Percentiles rank a stretch among this genome's conserved stretches.
phyloP scores from a whole-genome alignment of 1,140 invertebrate species.

The Gryllus bimaculatus region DNA sequence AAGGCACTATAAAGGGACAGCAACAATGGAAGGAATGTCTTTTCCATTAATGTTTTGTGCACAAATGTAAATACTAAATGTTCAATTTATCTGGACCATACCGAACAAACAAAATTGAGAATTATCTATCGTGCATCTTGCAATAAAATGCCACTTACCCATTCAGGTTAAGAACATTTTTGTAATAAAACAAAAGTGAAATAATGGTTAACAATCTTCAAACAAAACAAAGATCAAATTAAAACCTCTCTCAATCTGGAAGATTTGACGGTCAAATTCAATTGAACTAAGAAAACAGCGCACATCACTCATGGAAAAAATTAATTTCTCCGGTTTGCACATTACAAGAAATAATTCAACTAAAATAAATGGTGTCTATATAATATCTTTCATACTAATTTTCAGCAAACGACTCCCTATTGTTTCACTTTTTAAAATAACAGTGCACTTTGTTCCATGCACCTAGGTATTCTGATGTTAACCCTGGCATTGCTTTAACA shows the following conservation, averaged over 20 bases:
- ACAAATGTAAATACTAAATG: background rate
- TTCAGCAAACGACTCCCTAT: background rate
- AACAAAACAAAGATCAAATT: no score
- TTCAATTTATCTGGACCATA: background rate
- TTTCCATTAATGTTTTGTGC: conserved; percentile 1
- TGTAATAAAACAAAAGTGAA: no score
- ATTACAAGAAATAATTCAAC: background rate
- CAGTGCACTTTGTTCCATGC: background rate
- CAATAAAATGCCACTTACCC: background rate
- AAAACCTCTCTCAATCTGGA: no score
- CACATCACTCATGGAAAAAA: background rate
- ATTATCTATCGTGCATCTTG: background rate
- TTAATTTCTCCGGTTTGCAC: background rate
- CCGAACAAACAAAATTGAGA: background rate
- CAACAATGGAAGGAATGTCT: conserved; percentile 4
- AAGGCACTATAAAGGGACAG: background rate
- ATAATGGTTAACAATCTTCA: no score
- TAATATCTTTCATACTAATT: background rate
- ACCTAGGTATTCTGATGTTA: background rate
- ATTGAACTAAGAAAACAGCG: background rate
- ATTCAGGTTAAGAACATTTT: background rate
- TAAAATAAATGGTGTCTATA: background rate
- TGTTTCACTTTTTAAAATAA: background rate
- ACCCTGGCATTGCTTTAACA: background rate
- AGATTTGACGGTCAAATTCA: no score